Base-by-base conservation (phyloP, 2,888 invertebrate species). In the Julus scandinavius region DNA sequence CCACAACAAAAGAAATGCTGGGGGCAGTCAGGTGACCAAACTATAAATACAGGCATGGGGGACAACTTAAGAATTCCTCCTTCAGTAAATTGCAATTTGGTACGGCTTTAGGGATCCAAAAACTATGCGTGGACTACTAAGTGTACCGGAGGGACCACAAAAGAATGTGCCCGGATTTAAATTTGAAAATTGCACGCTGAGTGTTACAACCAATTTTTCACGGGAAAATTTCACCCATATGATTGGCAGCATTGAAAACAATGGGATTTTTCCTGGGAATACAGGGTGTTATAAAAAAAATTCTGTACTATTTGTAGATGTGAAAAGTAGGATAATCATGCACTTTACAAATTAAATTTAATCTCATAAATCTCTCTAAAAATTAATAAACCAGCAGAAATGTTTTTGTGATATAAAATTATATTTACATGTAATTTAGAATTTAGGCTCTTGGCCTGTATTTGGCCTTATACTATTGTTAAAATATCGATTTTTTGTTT, bases 61-160 rank as follows among this genome's bases (percentile, higher is more conserved):
- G 63, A 72, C 63, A 72, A 17, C 63, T 20, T 9, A 29, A 17
- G 63, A 72, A 72, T 72, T 72, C 63, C 63, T 72, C 17, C 63
- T 72, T 72, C 63, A 72, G 63, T 72, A 72, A 72, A 72, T 72
- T 72, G n/a, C 63, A 72, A 29, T 72, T 72, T 72, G 20, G 63
- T 29, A 20, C 20, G 20, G 63, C 63, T 72, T 20, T 20, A 72
- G 63, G 63, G 63, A 72, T 5, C 7, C 20, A 63, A 63, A n/a
- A 7, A 20, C 17, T 17, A 20, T 20, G 7, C 20, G 0, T n/a
- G 15, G 0, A n/a, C n/a, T n/a, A 20, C 63, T 72, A 72, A 72
- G 20, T 72, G 20, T 9, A 72, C 63, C 58, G 15, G 17, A 58
- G n/a, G 3, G 58, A 58, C 17, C n/a, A n/a, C 58, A 5, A 2